Percentiles rank a stretch among this genome's conserved stretches.
phyloP scores from a whole-genome alignment of 2,113 vertebrate species.

The Hyperoodon ampullatus region DNA sequence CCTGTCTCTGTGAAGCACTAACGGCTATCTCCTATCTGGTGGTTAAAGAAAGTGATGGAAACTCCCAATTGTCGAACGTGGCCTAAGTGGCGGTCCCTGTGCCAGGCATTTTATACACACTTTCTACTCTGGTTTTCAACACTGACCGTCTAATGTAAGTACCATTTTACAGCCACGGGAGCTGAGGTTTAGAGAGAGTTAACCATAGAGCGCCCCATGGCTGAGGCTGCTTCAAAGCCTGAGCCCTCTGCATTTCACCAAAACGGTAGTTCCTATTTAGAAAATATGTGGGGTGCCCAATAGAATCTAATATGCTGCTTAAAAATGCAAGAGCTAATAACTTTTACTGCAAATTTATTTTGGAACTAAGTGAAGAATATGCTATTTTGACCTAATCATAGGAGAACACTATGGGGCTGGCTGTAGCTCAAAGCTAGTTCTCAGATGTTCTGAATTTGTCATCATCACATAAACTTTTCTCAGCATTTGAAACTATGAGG shows the following conservation, averaged over 20 bases:
- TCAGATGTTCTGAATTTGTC: neutral
- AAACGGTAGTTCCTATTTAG: neutral
- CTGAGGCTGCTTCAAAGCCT: neutral
- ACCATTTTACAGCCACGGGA: neutral
- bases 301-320: slow-evolving; percentile 37
- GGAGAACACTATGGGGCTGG: neutral
- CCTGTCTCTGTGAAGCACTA: neutral
- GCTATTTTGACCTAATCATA: slow-evolving; percentile 29
- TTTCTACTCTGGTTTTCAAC: neutral
- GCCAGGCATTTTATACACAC: neutral
- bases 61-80: neutral
- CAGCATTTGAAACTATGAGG: neutral
- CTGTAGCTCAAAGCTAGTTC: neutral
- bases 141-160: neutral
- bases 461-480: neutral
- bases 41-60: neutral
- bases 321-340: slow-evolving; percentile 33
- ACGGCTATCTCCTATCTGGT: neutral
- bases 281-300: slow-evolving; percentile 16
- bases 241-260: neutral
- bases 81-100: neutral
- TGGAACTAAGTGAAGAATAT: slow-evolving; percentile 37
- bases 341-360: slow-evolving; percentile 51
- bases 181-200: neutral
- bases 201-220: neutral